Evolutionary conservation across 2,113 vertebrate species (phyloP).

Genomic region (Grammomys surdaster): DNA sequence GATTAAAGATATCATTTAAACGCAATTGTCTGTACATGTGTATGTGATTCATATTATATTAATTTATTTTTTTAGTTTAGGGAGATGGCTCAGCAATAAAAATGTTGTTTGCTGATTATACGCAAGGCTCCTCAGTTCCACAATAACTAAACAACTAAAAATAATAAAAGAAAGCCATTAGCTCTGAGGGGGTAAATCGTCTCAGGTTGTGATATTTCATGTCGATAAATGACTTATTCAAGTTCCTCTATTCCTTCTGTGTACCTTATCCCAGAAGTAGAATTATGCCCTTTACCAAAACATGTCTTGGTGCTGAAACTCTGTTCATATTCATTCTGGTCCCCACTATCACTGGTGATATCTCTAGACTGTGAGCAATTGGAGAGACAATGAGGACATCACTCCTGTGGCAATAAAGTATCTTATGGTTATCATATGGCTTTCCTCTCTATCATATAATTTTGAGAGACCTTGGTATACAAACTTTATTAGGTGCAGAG

Average conservation of each 20-base stretch:
- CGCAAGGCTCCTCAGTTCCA: not conserved
- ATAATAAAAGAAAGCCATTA: not conserved
- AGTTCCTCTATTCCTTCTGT: not conserved
- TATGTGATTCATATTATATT: not conserved
- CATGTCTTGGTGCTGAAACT: not conserved
- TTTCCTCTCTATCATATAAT: not conserved
- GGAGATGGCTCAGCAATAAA: not conserved
- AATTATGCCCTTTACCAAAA: not conserved
- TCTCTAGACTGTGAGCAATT: not conserved
- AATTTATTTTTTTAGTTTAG: slow-evolving; percentile 1
- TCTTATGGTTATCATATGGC: not conserved
- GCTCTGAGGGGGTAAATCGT: not conserved
- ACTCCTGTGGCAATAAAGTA: not conserved
- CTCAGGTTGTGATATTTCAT: not conserved
- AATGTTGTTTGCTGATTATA: not conserved
- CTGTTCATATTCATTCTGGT: not conserved
- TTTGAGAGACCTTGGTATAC: not conserved
- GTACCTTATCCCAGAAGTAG: not conserved
- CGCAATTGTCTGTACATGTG: not conserved
- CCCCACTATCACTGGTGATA: not conserved
- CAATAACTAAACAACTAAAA: not conserved
- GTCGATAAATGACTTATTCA: not conserved
- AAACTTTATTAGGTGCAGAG: slow-evolving; percentile 11
- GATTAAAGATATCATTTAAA: slow-evolving; percentile 18
- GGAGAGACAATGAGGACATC: not conserved